Conservation (phyloP, 2,888 invertebrate species). For the Sarcophaga subvicina region DNA sequence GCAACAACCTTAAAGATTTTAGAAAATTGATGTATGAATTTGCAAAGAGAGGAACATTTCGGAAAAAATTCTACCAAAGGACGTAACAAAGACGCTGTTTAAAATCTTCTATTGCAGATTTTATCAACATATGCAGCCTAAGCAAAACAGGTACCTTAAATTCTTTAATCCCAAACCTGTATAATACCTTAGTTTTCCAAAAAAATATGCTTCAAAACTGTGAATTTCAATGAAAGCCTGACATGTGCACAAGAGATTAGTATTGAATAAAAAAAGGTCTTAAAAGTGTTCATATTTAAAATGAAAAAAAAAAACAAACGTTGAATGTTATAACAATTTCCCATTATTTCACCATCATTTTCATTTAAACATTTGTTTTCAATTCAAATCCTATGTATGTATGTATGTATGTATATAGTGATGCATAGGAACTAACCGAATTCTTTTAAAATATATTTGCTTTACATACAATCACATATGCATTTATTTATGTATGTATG, state of each 20-base stretch:
- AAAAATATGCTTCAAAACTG: too few relatives aligned
- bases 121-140: background rate
- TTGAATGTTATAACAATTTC: too few relatives aligned
- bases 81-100: too few relatives aligned
- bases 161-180: background rate
- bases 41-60: too few relatives aligned
- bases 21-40: too few relatives aligned
- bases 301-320: too few relatives aligned
- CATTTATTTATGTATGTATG: background rate
- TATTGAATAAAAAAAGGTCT: background rate
- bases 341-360: too few relatives aligned
- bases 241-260: background rate
- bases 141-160: background rate
- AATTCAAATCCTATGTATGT: background rate
- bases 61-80: too few relatives aligned
- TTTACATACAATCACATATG: too few relatives aligned
- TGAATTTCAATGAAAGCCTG: background rate
- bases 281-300: background rate
- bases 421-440: background rate
- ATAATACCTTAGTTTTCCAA: background rate
- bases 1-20: too few relatives aligned
- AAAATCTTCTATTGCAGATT: background rate
- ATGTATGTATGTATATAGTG: background rate
- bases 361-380: too few relatives aligned
- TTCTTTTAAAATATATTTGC: too few relatives aligned